A percentile compares a stretch with the other conserved stretches of the same genome.
phyloP scores from a whole-genome alignment of 1,140 invertebrate genomes.

The Leptinotarsa defecta region DNA sequence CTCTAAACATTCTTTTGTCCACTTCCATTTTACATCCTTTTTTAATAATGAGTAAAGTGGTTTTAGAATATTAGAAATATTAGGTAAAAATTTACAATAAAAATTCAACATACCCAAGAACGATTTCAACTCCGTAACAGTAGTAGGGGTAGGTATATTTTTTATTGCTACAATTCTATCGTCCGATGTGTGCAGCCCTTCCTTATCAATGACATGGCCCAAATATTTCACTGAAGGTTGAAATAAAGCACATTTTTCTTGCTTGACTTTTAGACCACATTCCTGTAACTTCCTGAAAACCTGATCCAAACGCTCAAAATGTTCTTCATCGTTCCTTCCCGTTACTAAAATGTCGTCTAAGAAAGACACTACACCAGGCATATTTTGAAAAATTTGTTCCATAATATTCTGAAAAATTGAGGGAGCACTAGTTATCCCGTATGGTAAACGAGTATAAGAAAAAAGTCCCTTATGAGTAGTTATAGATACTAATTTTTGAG shows the following conservation, averaged over 20 bases:
- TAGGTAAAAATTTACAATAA: constrained; percentile 48
- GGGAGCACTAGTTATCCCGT: constrained; percentile 4
- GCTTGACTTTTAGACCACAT: constrained; percentile 35
- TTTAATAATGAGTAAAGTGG: constrained; percentile 49
- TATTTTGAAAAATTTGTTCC: constrained; percentile 46
- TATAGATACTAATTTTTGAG: constrained; percentile 34
- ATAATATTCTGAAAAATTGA: constrained; percentile 51
- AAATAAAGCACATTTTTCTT: constrained; percentile 35
- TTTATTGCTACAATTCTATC: constrained; percentile 42
- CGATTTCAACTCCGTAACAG: constrained; percentile 29
- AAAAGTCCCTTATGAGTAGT: constrained; percentile 41
- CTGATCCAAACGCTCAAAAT: constrained; percentile 30
- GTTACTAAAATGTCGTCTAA: constrained; percentile 48
- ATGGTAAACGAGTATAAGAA: constrained; percentile 23
- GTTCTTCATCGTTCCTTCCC: constrained; percentile 39
- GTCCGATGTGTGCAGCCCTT: constrained; percentile 42
- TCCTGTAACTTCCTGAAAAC: constrained; percentile 39
- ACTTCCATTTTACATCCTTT: constrained; percentile 54
- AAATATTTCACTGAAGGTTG: constrained; percentile 36
- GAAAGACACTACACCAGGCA: constrained; percentile 38
- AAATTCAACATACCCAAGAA: constrained; percentile 54
- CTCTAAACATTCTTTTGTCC: constrained; percentile 38
- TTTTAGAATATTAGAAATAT: constrained; percentile 24
- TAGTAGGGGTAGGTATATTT: constrained; percentile 17
- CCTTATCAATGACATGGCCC: constrained; percentile 40